Evolutionary conservation across 2,797 vertebrate genomes (phyloP).

Genomic region (Taenioides sp.): DNA sequence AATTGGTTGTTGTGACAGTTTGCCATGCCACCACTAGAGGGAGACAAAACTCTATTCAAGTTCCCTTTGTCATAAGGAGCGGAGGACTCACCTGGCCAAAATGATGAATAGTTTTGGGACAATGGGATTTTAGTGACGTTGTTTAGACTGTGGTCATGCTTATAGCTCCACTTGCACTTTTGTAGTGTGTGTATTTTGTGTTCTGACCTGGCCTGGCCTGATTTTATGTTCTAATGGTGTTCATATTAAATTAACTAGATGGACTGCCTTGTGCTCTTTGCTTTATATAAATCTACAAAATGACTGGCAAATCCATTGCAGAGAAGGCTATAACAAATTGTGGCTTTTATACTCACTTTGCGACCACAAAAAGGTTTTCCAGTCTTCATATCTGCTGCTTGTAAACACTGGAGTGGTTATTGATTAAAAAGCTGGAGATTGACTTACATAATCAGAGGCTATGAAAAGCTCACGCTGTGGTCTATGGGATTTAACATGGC

Average conservation of each 20-base stretch:
- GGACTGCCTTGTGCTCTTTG: slow-evolving; percentile 29
- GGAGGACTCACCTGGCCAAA: neutral
- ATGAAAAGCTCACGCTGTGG: slow-evolving; percentile 42
- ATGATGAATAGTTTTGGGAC: neutral
- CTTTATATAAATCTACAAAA: slow-evolving; percentile 42
- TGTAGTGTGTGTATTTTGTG: neutral
- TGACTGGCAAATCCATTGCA: slow-evolving; percentile 53
- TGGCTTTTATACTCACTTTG: slow-evolving; percentile 62
- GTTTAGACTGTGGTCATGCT: neutral
- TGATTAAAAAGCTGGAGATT: slow-evolving; percentile 70
- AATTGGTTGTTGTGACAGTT: slow-evolving; percentile 15
- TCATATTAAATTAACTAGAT: slow-evolving; percentile 8
- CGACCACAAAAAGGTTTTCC: slow-evolving; percentile 58
- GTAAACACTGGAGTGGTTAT: slow-evolving; percentile 69
- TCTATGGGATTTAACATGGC: slow-evolving; percentile 47
- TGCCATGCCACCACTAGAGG: slow-evolving; percentile 62
- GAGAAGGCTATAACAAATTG: slow-evolving; percentile 57
- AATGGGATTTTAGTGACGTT: neutral
- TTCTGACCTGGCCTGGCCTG: slow-evolving; percentile 9
- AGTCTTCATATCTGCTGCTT: slow-evolving; percentile 55
- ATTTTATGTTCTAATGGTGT: slow-evolving; percentile 15
- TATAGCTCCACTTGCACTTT: neutral
- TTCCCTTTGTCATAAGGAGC: slow-evolving; percentile 2
- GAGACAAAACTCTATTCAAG: slow-evolving; percentile 47
- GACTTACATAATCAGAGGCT: slow-evolving; percentile 49